Conservation (phyloP, 1,140 invertebrate genomes). For the Limonius californicus region DNA sequence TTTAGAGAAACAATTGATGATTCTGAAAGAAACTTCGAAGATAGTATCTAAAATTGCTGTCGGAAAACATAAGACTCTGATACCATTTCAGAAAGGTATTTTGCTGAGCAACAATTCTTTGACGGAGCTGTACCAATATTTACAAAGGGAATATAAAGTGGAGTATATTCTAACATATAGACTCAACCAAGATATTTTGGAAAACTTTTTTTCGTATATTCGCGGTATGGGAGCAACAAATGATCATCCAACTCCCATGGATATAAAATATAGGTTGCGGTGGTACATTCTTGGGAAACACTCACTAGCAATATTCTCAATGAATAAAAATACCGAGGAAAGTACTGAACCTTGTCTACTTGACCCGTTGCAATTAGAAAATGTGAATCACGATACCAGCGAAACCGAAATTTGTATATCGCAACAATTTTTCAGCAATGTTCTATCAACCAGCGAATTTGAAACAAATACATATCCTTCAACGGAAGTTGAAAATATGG, state of each 20-base stretch:
- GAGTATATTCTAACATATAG: conserved; percentile 25
- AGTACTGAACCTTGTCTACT: not conserved
- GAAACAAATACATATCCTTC: too few relatives aligned
- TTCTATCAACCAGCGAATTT: too few relatives aligned
- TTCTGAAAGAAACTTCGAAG: conserved; percentile 6
- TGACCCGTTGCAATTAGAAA: not conserved
- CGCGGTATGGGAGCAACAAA: too few relatives aligned
- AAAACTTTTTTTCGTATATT: too few relatives aligned
- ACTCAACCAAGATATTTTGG: conserved; percentile 30
- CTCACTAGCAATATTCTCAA: conserved; percentile 14
- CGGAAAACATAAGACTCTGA: conserved; percentile 7
- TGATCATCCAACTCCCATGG: too few relatives aligned
- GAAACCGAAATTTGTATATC: not conserved
- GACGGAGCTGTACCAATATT: conserved; percentile 19
- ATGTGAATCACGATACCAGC: not conserved
- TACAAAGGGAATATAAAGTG: conserved; percentile 19
- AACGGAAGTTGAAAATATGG: too few relatives aligned
- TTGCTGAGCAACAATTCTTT: conserved; percentile 21
- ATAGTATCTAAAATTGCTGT: not conserved
- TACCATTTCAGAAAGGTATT: conserved; percentile 20
- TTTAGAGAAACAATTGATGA: conserved; percentile 10
- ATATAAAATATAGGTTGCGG: conserved; percentile 25
- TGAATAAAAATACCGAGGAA: conserved; percentile 2
- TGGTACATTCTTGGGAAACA: conserved; percentile 25
- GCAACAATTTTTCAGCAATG: too few relatives aligned